A percentile compares a stretch with the other conserved stretches of the same genome.
phyloP scores from a whole-genome alignment of 2,113 vertebrate species.

The Pseudorectes ferrugineus region DNA sequence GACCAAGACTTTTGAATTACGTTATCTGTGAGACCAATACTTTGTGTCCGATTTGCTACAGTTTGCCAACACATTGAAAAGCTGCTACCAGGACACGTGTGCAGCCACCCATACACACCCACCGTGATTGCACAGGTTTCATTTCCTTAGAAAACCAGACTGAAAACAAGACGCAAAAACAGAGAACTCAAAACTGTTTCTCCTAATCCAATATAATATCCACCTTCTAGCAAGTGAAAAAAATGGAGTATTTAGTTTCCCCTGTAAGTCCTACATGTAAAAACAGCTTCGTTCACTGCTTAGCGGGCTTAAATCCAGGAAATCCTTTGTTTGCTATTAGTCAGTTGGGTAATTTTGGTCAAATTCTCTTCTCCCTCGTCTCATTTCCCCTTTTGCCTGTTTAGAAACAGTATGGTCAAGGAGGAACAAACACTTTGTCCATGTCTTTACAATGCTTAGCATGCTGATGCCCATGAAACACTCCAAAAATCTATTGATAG shows the following conservation, averaged over 20 bases:
- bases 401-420: neutral
- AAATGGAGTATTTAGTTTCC: fast-evolving
- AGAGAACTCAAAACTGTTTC: neutral
- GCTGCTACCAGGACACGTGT: neutral
- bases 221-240: neutral
- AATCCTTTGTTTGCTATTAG: neutral
- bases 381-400: conserved; percentile 12
- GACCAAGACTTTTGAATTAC: neutral
- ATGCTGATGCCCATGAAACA: neutral
- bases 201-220: neutral
- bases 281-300: neutral
- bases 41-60: neutral
- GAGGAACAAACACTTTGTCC: neutral
- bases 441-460: neutral
- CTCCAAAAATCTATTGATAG: neutral
- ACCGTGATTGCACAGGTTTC: neutral
- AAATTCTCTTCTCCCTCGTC: neutral
- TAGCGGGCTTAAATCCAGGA: neutral
- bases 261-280: neutral
- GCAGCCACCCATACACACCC: neutral
- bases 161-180: neutral
- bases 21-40: neutral
- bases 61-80: neutral
- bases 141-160: conserved; percentile 20
- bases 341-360: neutral